Evolutionary conservation across 2,888 invertebrate genomes (phyloP), one percentile per base, ranked within the genome.

Genomic region (Cheilosia urbana): DNA sequence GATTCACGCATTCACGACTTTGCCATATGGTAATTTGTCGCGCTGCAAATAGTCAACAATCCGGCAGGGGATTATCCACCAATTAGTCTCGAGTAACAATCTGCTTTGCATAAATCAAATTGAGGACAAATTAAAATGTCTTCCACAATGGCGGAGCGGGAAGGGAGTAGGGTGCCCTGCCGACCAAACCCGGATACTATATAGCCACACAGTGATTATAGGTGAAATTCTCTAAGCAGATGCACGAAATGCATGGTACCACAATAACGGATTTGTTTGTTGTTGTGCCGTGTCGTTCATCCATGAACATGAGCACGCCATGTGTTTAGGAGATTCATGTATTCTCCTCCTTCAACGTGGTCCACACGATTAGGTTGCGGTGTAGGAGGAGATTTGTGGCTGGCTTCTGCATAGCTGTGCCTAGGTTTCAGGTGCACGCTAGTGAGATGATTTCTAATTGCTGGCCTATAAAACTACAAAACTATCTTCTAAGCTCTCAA

Each of bases 91-190:
- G 81, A 80, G 69, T 68, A 81, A 72, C 77, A 76, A 77, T 81
- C 81, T 85, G 62, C 81, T 81, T 85, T 81, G 69, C 87, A 88
- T 88, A 88, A 88, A 88, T 88, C 88, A 88, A 88, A 87, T 84
- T 84, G 87, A 65, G 87, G 88, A 87, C 88, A 88, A 88, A 88
- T 88, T 88, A 88, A 88, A 88, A 88, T 87, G 87, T 88, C 88
- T 87, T 77, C 42, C 58, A 76, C 72, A 19, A 53, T 57, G 75
- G 84, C 9, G 9, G 9, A 9, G 30, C 30, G 30, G 30, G 7
- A n/a, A n/a, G 7, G 7, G 42, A n/a, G n/a, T n/a, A n/a, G 17
- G 5, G 34, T 15, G 45, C 45, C 21, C 17, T 7, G 60, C 49
- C 72, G 65, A 49, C 60, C 30, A 63, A 73, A 88, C 87, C 84